A percentile compares a stretch with the other conserved stretches of the same genome.
Evolutionary conservation across 2,113 vertebrate species (phyloP).

Genomic region (Salvelinus alpinus): DNA sequence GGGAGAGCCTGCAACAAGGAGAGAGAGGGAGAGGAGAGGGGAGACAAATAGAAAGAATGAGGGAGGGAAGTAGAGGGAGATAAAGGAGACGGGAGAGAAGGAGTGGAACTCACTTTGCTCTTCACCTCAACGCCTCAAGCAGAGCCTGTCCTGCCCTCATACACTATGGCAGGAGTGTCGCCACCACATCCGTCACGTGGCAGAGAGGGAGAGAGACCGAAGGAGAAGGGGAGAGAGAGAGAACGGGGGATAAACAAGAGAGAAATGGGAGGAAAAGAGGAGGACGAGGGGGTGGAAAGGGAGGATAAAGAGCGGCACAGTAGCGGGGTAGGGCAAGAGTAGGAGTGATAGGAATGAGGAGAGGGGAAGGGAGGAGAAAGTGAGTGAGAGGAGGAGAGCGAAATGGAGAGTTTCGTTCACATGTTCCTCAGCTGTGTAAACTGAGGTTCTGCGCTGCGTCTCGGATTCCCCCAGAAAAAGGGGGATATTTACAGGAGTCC

Average conservation of each 20-base stretch:
- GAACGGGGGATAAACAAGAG: constrained; percentile 17
- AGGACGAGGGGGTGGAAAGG: constrained; percentile 50
- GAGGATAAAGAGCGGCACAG: constrained; percentile 26
- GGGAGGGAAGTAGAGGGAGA: background rate
- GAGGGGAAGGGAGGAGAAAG: constrained; percentile 17
- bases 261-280: background rate
- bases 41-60: constrained; percentile 9
- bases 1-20: constrained; percentile 5
- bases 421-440: constrained; percentile 85
- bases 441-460: constrained; percentile 74
- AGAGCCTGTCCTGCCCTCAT: constrained; percentile 20
- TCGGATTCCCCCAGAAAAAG: constrained; percentile 77
- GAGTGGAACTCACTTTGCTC: constrained; percentile 55
- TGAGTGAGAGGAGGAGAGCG: constrained; percentile 46
- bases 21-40: constrained; percentile 16
- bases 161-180: constrained; percentile 32
- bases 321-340: constrained; percentile 39
- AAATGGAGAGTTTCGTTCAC: constrained; percentile 71
- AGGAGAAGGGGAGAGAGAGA: background rate
- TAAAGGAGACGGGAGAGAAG: background rate
- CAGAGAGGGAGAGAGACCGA: constrained; percentile 18
- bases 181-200: constrained; percentile 37
- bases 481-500: constrained; percentile 81
- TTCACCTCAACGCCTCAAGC: constrained; percentile 39
- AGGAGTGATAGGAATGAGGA: constrained; percentile 8